Base-by-base conservation (phyloP, 2,888 invertebrate species). In the Leptopterna dolabrata region DNA sequence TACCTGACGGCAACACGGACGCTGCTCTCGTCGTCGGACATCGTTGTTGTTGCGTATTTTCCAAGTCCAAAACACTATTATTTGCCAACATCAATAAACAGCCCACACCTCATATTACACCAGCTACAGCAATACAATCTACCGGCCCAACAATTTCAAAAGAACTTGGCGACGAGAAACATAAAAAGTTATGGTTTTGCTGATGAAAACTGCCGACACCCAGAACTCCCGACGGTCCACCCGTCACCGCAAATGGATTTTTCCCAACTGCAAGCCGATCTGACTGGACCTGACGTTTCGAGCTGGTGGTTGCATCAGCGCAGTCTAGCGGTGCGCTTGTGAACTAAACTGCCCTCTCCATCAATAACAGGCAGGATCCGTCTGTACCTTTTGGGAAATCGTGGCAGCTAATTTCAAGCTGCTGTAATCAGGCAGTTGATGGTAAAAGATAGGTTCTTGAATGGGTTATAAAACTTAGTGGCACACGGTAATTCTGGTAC, bases 1-100 rank as follows among this genome's bases (percentile, higher is more conserved):
- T 30, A 81, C 81, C 81, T 81, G 81, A 81, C 81, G 29, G 81
- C 81, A 55, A 81, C 81, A 30, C 81, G 81, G 47, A 81, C 81
- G 81, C 81, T 81, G 36, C 81, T 81, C 55, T 81, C 81, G 29
- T 81, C 81, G 45, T 81, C 81, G n/a, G 81, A 55, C 81, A 81
- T 81, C 47, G 30, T 51, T 47, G 51, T n/a, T 76, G 16, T 47
- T 19, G 43, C 36, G 43, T 43, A 43, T 16, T 19, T 43, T 78
- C 47, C 78, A 45, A 78, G 78, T 78, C 78, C 78, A 19, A 70
- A 70, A 27, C 70, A 70, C 9, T 7, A 47, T 11, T 14, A 47
- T 13, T 14, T 16, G 43, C 19, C n/a, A 55, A 55, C 55, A 55
- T 55, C 55, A 55, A 55, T 16, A 55, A 19, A 55, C 16, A 55